Evolutionary conservation across 2,797 vertebrate species (phyloP).

Genomic region (Centroberyx gerrardi): DNA sequence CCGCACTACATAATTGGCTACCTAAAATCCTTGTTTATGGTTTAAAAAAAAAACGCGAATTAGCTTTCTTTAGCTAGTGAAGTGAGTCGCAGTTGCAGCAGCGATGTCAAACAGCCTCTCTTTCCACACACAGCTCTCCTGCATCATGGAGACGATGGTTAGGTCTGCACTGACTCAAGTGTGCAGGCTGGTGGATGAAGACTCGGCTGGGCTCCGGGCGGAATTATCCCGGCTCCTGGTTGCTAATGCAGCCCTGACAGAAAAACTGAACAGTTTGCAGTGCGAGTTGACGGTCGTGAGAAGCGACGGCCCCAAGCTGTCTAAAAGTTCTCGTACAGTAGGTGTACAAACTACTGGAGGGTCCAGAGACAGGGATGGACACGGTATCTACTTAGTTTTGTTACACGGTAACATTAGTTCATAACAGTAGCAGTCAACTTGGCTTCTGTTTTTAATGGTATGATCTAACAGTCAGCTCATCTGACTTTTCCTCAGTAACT

Average conservation of each 20-base stretch:
- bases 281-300: conserved; percentile 61
- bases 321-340: conserved; percentile 66
- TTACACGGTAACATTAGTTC: neutral
- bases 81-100: too few relatives aligned
- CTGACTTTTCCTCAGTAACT: conserved; percentile 39
- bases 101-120: conserved; percentile 59
- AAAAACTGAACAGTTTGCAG: conserved; percentile 74
- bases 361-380: conserved; percentile 23
- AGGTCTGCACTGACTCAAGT: conserved; percentile 74
- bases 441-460: conserved; percentile 1
- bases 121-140: conserved; percentile 78
- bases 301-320: conserved; percentile 40
- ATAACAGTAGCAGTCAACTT: neutral
- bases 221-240: conserved; percentile 72
- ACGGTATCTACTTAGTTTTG: conserved; percentile 34
- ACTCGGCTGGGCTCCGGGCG: conserved; percentile 70
- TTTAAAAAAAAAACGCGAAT: neutral
- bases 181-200: conserved; percentile 81
- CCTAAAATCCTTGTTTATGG: neutral
- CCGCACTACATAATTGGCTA: conserved; percentile 2
- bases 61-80: neutral
- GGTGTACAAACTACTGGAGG: conserved; percentile 74
- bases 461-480: neutral
- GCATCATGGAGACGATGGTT: conserved; percentile 81
- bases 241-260: conserved; percentile 72